These are phyloP conservation scores for Geopemphigus sp. DNA, from an alignment of 1,140 invertebrate species.

Conservation along the genomic window DNA sequence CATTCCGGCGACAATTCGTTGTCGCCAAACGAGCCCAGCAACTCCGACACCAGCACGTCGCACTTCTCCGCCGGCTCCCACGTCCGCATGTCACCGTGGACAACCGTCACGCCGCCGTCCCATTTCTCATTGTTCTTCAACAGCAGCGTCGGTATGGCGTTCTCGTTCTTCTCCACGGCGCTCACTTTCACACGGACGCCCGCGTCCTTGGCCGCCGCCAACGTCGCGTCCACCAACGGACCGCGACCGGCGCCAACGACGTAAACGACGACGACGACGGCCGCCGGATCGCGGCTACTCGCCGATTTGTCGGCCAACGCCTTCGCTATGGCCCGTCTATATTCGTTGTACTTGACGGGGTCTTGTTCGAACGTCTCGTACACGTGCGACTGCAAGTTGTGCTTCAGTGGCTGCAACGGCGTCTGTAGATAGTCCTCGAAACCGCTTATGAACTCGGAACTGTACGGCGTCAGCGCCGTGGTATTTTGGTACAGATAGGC, in stretches of 20 bases:
- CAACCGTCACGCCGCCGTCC: slow-evolving; percentile 70
- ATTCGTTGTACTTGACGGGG: slow-evolving; percentile 92
- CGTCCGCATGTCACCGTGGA: slow-evolving; percentile 88
- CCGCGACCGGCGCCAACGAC: slow-evolving; percentile 94
- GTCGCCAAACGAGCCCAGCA: slow-evolving; percentile 96
- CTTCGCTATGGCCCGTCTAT: slow-evolving; percentile 78
- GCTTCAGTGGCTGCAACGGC: slow-evolving; percentile 87
- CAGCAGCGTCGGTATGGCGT: slow-evolving; percentile 71
- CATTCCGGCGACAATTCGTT: slow-evolving; percentile 99
- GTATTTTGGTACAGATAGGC: slow-evolving; percentile 24
- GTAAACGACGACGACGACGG: slow-evolving; percentile 83
- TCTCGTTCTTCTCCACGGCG: slow-evolving; percentile 97
- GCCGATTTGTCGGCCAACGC: slow-evolving; percentile 66
- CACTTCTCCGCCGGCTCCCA: slow-evolving; percentile 77
- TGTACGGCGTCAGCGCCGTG: slow-evolving; percentile 63
- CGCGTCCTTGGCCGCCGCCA: slow-evolving; percentile 75
- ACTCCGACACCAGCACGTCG: slow-evolving; percentile 95
- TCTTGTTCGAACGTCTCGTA: slow-evolving; percentile 99
- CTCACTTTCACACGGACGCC: slow-evolving; percentile 73
- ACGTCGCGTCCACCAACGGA: slow-evolving; percentile 80
- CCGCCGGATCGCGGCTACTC: slow-evolving; percentile 46
- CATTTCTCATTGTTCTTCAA: slow-evolving; percentile 79
- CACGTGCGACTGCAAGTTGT: slow-evolving; percentile 92
- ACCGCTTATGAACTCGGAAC: slow-evolving; percentile 62
- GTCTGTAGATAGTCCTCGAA: slow-evolving; percentile 92